A percentile compares a stretch with the other conserved stretches of the same genome.
phyloP scores from a whole-genome alignment of 2,113 vertebrate species.

The Phalacrocorax brasilianus region DNA sequence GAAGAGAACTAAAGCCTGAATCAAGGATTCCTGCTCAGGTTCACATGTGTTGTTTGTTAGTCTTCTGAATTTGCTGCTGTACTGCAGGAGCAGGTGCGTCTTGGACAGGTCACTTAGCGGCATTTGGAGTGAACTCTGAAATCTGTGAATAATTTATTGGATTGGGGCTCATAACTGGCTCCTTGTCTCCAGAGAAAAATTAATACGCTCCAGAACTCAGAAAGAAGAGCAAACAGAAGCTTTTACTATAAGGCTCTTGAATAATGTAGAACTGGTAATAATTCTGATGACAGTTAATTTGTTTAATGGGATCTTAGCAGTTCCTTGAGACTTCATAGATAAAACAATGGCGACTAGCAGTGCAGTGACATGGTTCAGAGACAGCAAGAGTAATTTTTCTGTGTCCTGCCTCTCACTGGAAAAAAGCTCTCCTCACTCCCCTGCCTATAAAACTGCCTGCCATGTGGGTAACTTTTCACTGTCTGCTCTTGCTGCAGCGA shows the following conservation, averaged over 20 bases:
- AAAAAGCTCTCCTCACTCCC: not conserved
- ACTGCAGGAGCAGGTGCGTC: not conserved
- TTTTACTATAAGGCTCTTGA: not conserved
- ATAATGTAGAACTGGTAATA: not conserved
- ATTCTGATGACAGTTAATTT: not conserved
- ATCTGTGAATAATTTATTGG: not conserved
- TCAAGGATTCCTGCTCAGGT: not conserved
- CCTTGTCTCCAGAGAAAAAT: slow-evolving; percentile 6
- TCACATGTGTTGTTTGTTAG: not conserved
- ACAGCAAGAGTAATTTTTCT: not conserved
- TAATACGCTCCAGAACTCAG: not conserved
- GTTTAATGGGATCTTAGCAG: not conserved
- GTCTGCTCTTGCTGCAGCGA: not conserved
- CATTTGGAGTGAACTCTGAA: not conserved
- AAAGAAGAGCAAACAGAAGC: not conserved
- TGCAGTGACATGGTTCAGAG: not conserved
- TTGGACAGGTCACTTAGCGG: not conserved
- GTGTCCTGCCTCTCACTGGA: not conserved
- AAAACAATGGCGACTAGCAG: not conserved
- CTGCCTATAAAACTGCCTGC: not conserved
- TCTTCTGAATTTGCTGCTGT: not conserved
- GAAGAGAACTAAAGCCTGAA: not conserved
- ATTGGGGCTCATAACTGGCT: not conserved
- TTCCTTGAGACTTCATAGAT: not conserved
- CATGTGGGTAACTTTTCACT: not conserved